phyloP scores from a whole-genome alignment of 1,140 invertebrate genomes.

The Microplitis demolitor region DNA sequence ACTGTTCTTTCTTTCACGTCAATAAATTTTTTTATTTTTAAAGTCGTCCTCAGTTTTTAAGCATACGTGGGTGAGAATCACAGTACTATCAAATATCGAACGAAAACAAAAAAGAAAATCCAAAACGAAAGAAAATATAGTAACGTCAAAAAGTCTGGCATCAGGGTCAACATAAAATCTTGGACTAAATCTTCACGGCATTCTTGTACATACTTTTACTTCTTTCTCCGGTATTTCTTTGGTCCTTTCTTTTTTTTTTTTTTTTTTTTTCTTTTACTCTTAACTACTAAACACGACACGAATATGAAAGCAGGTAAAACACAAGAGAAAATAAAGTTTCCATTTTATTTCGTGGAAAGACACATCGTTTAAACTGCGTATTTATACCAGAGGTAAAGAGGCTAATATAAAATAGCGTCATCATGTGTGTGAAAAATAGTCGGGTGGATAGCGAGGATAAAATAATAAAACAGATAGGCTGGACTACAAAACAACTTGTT shows the following conservation, averaged over 20 bases:
- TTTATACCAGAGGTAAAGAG: neutral
- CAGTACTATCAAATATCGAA: neutral
- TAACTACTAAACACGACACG: conserved; percentile 41
- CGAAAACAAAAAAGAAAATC: conserved; percentile 9
- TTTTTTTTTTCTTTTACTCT: conserved; percentile 23
- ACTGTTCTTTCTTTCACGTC: too few relatives aligned
- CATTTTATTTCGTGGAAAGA: conserved; percentile 38
- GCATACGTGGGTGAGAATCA: too few relatives aligned
- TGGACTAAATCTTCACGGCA: conserved; percentile 47
- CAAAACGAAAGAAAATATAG: conserved; percentile 14
- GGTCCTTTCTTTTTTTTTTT: neutral
- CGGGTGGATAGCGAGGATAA: neutral
- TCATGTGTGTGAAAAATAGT: conserved; percentile 10
- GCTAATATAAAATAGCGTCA: neutral
- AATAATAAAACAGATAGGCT: neutral
- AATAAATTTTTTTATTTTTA: too few relatives aligned
- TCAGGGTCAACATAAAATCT: conserved; percentile 27
- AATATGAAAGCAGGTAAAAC: conserved; percentile 37
- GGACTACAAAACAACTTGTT: neutral
- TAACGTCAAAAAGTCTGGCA: conserved; percentile 40
- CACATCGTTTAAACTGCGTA: neutral
- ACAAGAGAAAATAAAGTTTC: conserved; percentile 46
- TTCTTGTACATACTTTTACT: conserved; percentile 31
- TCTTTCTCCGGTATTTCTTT: conserved; percentile 2
- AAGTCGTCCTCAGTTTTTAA: neutral